Conservation (phyloP, 2,888 invertebrate species). For the Gryllus longicercus region DNA sequence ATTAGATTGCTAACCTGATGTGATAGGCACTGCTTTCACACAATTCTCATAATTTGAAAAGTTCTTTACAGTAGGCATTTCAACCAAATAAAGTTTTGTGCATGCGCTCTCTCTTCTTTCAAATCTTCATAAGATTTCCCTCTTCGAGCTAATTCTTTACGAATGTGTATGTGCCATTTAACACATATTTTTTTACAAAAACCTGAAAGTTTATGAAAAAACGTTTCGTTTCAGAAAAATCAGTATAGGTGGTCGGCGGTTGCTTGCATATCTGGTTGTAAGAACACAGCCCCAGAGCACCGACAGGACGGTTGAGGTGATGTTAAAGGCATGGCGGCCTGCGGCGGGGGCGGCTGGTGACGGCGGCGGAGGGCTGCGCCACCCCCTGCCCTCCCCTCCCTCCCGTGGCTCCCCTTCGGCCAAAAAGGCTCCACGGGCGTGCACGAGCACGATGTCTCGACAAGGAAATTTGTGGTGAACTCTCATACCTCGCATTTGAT, state of each 20-base stretch:
- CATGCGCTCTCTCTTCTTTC: too few relatives aligned
- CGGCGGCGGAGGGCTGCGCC: constrained; percentile 2
- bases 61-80: too few relatives aligned
- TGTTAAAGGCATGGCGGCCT: neutral
- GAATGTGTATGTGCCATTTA: too few relatives aligned
- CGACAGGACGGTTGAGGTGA: neutral
- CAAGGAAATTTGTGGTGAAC: neutral
- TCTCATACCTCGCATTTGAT: neutral
- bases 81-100: too few relatives aligned
- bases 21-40: too few relatives aligned
- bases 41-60: too few relatives aligned
- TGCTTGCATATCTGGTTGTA: neutral
- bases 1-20: too few relatives aligned
- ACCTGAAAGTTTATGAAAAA: neutral
- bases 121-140: too few relatives aligned
- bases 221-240: constrained; percentile 24
- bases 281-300: neutral
- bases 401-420: neutral
- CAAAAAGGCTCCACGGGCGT: neutral
- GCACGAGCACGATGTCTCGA: neutral
- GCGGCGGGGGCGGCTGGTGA: neutral
- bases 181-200: too few relatives aligned
- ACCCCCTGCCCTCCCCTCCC: neutral
- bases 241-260: constrained; percentile 11
- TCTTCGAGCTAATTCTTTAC: too few relatives aligned